Conservation (phyloP, 2,113 vertebrate genomes). For the Acanthisitta chloris region DNA sequence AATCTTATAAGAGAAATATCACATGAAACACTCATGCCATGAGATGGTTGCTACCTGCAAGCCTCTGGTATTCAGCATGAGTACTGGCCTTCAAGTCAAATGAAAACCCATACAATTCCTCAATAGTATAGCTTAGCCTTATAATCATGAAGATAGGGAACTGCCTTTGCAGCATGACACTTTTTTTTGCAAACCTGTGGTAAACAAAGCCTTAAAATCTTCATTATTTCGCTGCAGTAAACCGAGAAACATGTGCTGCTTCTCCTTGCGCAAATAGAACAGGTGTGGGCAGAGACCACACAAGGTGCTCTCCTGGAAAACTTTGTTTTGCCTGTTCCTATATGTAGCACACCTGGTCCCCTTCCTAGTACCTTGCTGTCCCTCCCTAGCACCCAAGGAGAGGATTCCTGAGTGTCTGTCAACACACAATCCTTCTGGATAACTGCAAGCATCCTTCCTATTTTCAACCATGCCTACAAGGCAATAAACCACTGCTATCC, state of each 20-base stretch:
- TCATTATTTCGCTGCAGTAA: not conserved
- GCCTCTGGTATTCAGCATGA: fast-evolving
- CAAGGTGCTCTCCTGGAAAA: not conserved
- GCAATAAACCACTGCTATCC: not conserved
- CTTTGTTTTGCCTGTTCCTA: not conserved
- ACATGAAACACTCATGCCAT: not conserved
- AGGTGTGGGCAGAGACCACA: not conserved
- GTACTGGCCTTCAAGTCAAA: not conserved
- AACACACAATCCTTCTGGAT: not conserved
- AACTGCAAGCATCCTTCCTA: not conserved
- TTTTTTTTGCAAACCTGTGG: not conserved
- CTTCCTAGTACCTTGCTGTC: not conserved
- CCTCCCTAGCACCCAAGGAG: not conserved
- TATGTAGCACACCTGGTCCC: not conserved
- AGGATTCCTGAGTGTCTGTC: not conserved
- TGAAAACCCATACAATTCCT: not conserved
- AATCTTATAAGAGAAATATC: not conserved
- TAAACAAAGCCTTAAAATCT: not conserved
- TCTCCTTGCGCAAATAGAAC: not conserved
- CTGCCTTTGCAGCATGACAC: not conserved
- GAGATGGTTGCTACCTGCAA: not conserved
- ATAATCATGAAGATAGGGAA: not conserved
- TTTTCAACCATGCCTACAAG: not conserved
- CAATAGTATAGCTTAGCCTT: not conserved
- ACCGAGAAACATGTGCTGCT: not conserved